Percentiles rank a stretch among this genome's conserved stretches.
These are phyloP conservation scores for Glyptemys insculpta DNA, from an alignment of 2,797 vertebrate genomes.

Conservation along the genomic window DNA sequence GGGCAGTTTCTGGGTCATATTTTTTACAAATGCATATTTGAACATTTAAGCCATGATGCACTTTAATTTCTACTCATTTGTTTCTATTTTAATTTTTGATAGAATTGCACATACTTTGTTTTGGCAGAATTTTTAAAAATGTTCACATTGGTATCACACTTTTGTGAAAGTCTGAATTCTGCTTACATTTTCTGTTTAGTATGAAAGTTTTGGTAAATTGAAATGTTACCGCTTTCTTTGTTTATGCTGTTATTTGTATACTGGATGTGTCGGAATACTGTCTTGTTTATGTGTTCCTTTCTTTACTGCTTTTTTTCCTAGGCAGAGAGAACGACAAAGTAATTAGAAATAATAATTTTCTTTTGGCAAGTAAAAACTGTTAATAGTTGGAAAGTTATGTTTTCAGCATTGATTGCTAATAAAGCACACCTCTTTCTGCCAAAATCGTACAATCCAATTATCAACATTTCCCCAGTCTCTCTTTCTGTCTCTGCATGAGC, in stretches of 20 bases:
- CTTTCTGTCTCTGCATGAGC: conserved; percentile 60
- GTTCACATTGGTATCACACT: background rate
- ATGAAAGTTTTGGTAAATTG: conserved; percentile 8
- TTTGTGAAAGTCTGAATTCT: background rate
- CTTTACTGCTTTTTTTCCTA: conserved; percentile 9
- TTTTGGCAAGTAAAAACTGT: conserved; percentile 79
- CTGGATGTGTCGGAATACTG: conserved; percentile 14
- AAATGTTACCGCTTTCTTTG: background rate
- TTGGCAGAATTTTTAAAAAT: background rate
- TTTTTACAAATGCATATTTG: background rate
- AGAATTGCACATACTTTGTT: background rate
- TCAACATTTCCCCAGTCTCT: conserved; percentile 60
- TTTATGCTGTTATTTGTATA: conserved; percentile 29
- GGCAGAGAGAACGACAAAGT: conserved; percentile 41
- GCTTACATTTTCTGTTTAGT: background rate
- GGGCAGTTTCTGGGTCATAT: background rate
- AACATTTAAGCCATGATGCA: background rate
- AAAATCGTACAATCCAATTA: conserved; percentile 82
- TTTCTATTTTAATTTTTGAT: background rate
- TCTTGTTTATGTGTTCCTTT: conserved; percentile 5
- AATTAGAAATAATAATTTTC: conserved; percentile 76
- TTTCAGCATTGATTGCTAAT: conserved; percentile 79
- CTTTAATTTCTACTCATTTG: background rate
- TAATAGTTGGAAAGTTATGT: conserved; percentile 82
- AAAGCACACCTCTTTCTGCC: conserved; percentile 82